phyloP scores from a whole-genome alignment of 2,888 invertebrate genomes.

The Drosophila helvetica region DNA sequence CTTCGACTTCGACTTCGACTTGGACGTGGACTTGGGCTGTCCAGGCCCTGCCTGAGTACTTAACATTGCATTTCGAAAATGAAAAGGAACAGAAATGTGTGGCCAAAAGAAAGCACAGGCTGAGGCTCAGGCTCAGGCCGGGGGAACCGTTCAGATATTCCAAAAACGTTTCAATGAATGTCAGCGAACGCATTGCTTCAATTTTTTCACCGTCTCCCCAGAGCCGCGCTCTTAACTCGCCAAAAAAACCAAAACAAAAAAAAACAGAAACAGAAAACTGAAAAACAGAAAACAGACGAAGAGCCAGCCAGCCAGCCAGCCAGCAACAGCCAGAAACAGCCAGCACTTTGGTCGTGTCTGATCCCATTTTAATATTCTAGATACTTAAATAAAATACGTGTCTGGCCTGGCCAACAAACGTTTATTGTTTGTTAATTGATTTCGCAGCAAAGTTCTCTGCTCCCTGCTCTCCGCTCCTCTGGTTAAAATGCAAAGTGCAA shows the following conservation, averaged over 20 bases:
- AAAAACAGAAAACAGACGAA: background rate
- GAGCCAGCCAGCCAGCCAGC: background rate
- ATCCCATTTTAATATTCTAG: slow-evolving; percentile 84
- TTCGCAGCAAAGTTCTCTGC: slow-evolving; percentile 60
- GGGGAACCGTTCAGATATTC: slow-evolving; percentile 66
- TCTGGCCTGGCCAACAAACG: slow-evolving; percentile 81
- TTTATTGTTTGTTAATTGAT: slow-evolving; percentile 83
- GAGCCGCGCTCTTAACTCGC: slow-evolving; percentile 2
- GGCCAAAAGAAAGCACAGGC: slow-evolving; percentile 46
- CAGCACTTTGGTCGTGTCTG: slow-evolving; percentile 68
- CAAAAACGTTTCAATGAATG: slow-evolving; percentile 78
- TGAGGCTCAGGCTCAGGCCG: slow-evolving; percentile 44
- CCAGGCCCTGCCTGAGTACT: slow-evolving; percentile 11
- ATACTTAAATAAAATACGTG: slow-evolving; percentile 83
- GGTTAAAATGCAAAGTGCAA: slow-evolving; percentile 79
- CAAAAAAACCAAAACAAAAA: slow-evolving; percentile 17
- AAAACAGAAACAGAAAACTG: background rate
- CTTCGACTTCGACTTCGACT: too few relatives aligned
- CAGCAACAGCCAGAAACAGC: background rate
- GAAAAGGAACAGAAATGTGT: slow-evolving; percentile 33
- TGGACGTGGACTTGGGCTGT: background rate
- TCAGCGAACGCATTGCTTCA: slow-evolving; percentile 74
- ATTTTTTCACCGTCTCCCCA: slow-evolving; percentile 60
- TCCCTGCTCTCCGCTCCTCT: slow-evolving; percentile 4
- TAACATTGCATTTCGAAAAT: slow-evolving; percentile 39